Conservation (phyloP, 2,797 vertebrate species). For the Strix occidentalis region DNA sequence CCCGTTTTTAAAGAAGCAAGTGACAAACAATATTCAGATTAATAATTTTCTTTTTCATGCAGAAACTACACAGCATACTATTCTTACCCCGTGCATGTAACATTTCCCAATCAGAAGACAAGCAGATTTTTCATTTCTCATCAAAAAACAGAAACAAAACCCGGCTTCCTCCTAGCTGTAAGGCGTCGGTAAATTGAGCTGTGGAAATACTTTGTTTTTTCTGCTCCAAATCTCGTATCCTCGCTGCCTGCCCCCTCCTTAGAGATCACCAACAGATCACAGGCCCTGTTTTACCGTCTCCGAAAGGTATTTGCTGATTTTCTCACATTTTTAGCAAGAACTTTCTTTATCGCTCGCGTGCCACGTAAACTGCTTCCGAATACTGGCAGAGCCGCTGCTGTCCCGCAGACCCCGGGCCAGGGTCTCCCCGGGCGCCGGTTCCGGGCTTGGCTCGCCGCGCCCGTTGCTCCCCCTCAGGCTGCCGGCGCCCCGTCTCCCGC, state of each 20-base stretch:
- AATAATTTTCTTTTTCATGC: background rate
- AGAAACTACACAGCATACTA: background rate
- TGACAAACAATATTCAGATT: background rate
- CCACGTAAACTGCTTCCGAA: too few species aligned
- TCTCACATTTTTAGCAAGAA: background rate
- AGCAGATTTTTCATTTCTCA: background rate
- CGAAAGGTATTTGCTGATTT: fast-evolving
- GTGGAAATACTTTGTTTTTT: background rate
- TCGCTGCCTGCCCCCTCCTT: too few species aligned
- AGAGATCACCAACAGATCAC: fast-evolving
- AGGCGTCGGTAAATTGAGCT: fast-evolving
- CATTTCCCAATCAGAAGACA: background rate
- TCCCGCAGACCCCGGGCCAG: background rate
- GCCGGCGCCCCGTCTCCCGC: background rate
- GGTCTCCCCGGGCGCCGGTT: background rate
- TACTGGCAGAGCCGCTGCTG: fast-evolving
- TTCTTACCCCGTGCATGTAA: background rate
- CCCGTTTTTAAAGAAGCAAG: background rate
- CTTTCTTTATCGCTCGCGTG: too few species aligned
- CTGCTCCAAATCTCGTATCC: background rate
- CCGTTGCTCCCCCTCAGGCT: background rate
- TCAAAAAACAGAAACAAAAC: background rate
- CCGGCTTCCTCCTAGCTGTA: fast-evolving
- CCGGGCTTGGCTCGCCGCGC: background rate
- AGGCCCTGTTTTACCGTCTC: fast-evolving